Base-by-base conservation (phyloP, 2,113 vertebrate genomes). In the Megaleporinus macrocephalus region DNA sequence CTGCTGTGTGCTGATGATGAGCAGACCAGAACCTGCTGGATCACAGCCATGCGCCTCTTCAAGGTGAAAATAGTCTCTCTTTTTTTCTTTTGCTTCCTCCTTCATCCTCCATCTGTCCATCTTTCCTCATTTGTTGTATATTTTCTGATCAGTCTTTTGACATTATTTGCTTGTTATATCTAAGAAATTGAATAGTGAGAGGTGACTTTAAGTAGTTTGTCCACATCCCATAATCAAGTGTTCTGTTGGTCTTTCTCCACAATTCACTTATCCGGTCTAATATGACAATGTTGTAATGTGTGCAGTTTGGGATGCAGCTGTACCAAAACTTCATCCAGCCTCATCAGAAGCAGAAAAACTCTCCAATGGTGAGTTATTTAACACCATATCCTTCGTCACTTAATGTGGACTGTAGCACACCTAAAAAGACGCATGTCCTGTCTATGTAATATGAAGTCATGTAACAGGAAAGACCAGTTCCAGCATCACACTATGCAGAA, bases 1-100 rank as follows among this genome's bases (percentile, higher is more conserved):
- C 93, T 98, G 89, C 94, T 99, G 87, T 99, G 97, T 94, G 96
- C 98, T 7, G 98, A 98, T 87, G 97, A 96, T 82, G 97, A 98
- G 86, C 96, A 95, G 91, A 96, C 90, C 89, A 96, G 95, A 92
- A 97, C 94, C 83, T 97, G 97, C 87, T 99, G 98, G 98, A 94
- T 99, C 93, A 97, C 97, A 10, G 97, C 97, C 85, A 93, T 99
- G 93, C 95, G 98, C 86, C 94, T 99, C 91, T 96, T 98, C 88
- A 99, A 99, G 97, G 98, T 99, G 94, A 94, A 84, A 15, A 36
- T 10, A 53, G 65, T 47, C 74, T 87, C 86, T 63, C 20, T 27
- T 1, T 27, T 27, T 1, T 61, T 22, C 24, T 10, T 3, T 68
- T 61, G 22, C 24, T 66, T 75, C 62, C 51, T 41, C 1, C 10